A percentile compares a stretch with the other conserved stretches of the same genome.
These are phyloP conservation scores for Salvelinus sp. DNA, from an alignment of 2,113 vertebrate genomes.

Conservation along the genomic window DNA sequence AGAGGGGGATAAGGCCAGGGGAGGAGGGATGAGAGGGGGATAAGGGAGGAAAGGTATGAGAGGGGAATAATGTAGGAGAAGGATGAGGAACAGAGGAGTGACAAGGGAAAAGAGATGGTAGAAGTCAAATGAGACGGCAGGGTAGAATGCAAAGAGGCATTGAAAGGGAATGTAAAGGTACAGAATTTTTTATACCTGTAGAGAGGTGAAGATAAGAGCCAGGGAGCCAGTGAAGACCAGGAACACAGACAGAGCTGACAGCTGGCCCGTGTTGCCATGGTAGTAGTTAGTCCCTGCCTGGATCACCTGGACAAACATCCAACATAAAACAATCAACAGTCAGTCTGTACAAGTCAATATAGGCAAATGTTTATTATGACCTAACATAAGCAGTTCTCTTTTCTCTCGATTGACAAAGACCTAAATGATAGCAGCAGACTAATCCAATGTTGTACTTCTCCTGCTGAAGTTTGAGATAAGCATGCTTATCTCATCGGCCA, in stretches of 20 bases:
- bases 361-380: background rate
- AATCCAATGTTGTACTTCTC: background rate
- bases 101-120: background rate
- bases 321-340: background rate
- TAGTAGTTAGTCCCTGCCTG: slow-evolving; percentile 74
- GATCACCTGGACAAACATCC: slow-evolving; percentile 64
- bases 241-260: slow-evolving; percentile 76
- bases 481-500: no score
- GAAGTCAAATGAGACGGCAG: background rate
- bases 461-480: background rate
- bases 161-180: background rate
- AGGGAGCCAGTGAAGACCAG: slow-evolving; percentile 76
- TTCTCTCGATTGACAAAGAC: background rate
- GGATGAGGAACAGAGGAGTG: background rate
- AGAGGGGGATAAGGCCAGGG: no score
- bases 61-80: background rate
- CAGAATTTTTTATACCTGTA: slow-evolving; percentile 69
- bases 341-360: background rate
- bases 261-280: slow-evolving; percentile 78
- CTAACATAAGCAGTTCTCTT: no score
- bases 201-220: slow-evolving; percentile 70
- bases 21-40: no score
- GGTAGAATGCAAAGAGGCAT: background rate
- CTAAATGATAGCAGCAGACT: background rate
- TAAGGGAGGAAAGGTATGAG: no score